Evolutionary conservation across 2,888 invertebrate genomes (phyloP), one percentile per base, ranked within the genome.

Genomic region (Eretmocerus hayati): DNA sequence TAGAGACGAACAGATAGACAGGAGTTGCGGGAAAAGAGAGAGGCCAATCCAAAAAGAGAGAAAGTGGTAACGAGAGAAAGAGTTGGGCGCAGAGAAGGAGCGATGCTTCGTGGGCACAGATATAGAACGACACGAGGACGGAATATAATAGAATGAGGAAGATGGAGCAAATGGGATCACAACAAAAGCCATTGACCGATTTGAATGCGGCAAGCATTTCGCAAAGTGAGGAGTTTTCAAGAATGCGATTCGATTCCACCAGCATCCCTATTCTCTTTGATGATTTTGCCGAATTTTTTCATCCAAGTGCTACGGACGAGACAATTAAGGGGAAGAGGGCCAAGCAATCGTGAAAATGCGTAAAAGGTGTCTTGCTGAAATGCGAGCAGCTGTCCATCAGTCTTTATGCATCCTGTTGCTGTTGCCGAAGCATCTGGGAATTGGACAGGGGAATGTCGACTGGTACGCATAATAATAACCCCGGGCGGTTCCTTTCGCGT

Each of bases 1-100:
- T 55, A 54, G 52, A 56, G 42, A 52, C 53, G 45, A 45, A 26
- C 47, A 48, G 46, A 48, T 45, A 54, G 47, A 52, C 42, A 22
- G 26, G 15, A 23, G n/a, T 15, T n/a, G 19, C 26, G 32, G 36
- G 21, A 31, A 36, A 13, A 44, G 23, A 36, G 13, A 35, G 20
- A 45, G 26, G 36, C 31, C 26, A 6, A 11, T 6, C 15, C 21
- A 31, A 36, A 42, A 42, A 31, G 32, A 42, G 16, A 20, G 23
- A 22, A 23, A 32, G 36, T 6, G n/a, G 37, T 15, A 42, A 26
- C 36, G 30, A 46, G 37, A 20, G 37, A 8, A 19, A 11, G 22
- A 5, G 36, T 6, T 18, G 8, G 19, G 6, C 36, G 5, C n/a
- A n/a, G 36, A 8, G 16, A 6, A 36, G 19, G 11, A 26, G 26